Evolutionary conservation across 2,797 vertebrate genomes (phyloP), one percentile per base, ranked within the genome.

Genomic region (Pangasius larnaudii): DNA sequence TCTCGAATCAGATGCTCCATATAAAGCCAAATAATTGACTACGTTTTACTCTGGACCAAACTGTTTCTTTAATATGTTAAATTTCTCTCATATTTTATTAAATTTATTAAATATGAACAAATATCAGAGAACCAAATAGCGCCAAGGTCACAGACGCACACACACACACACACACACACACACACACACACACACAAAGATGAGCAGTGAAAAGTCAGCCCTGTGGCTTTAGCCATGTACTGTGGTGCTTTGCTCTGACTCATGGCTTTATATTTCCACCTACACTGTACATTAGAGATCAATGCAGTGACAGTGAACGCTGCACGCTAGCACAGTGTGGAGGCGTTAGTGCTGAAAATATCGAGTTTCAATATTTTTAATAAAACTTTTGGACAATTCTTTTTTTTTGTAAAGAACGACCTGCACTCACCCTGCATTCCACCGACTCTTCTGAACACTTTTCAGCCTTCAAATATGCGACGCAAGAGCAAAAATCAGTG

Each of bases 261-360:
- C 77, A 63, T 69, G 42, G 63, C 75, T 88, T 81, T 88, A 85
- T 71, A 78, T 79, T 58, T 58, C 67, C 87, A 72, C 87, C 83
- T 85, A 85, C 84, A 88, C 82, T 36, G 22, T 49, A 85, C 51
- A 85, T 67, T 67, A 83, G 46, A 80, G 77, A 83, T 83, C 67
- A 65, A 39, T 79, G 78, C 36, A 59, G 30, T 61, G n/a, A 85
- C 83, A 78, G 87, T 53, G 59, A 53, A 77, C 22, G 10, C 53
- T 78, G 81, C 69, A 87, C 39, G 59, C 46, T 79, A 51, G n/a
- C 46, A 85, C 61, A 36, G n/a, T 19, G 14, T 56, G 83, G 46
- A 53, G 80, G 80, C 24, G 71, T 77, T 39, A 83, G 85, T 65
- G 46, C 33, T 24, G 75, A 86, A 63, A 85, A 39, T 71, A 87